phyloP scores from a whole-genome alignment of 2,797 vertebrate species.

The Amblyraja radiata region DNA sequence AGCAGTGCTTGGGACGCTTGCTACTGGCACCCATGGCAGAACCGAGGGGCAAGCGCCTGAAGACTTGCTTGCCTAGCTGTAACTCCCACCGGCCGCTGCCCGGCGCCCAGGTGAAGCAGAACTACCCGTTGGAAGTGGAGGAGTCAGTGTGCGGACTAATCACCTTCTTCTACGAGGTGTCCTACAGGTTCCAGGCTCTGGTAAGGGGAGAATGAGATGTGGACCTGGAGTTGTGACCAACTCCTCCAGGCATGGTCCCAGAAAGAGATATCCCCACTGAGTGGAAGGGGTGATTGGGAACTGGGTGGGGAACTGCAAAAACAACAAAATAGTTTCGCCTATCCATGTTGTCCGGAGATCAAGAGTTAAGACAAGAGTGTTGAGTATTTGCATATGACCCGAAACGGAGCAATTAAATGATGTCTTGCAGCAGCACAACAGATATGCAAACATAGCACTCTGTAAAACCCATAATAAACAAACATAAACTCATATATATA shows the following conservation, averaged over 20 bases:
- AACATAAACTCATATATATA: too few relatives aligned
- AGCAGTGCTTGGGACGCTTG: conserved; percentile 35
- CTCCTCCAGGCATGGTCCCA: neutral
- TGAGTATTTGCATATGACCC: too few relatives aligned
- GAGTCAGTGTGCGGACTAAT: conserved; percentile 58
- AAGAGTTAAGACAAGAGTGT: too few relatives aligned
- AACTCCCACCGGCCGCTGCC: conserved; percentile 46
- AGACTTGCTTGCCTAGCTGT: conserved; percentile 56
- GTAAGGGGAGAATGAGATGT: conserved; percentile 45
- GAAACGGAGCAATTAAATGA: too few relatives aligned
- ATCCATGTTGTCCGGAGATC: too few relatives aligned
- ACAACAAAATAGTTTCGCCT: too few relatives aligned
- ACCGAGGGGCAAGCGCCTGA: conserved; percentile 53
- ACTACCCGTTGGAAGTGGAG: conserved; percentile 57
- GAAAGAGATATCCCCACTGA: neutral
- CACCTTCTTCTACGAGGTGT: conserved; percentile 50
- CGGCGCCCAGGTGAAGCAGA: conserved; percentile 49
- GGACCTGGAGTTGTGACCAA: neutral
- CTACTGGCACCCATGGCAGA: conserved; percentile 49
- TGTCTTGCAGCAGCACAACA: too few relatives aligned
- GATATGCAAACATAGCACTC: too few relatives aligned
- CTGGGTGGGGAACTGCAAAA: too few relatives aligned
- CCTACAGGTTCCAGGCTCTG: conserved; percentile 56
- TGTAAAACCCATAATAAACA: too few relatives aligned
- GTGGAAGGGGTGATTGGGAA: too few relatives aligned